These are phyloP conservation scores for Acrobasis consociella DNA, from an alignment of 2,888 invertebrate genomes.

Conservation along the genomic window DNA sequence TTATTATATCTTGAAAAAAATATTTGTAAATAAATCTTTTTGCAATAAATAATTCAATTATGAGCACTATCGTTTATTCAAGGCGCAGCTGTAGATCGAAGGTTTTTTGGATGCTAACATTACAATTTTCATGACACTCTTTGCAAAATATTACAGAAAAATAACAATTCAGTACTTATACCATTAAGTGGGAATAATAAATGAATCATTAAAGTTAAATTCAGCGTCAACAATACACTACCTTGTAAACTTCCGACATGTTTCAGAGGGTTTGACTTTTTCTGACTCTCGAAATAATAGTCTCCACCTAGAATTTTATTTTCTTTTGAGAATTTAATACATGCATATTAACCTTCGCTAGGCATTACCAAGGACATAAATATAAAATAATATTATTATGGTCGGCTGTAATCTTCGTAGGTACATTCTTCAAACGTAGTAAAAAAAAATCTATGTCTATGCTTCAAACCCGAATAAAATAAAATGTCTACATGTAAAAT, in stretches of 20 bases:
- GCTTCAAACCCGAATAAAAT: too few relatives aligned
- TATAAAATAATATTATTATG: too few relatives aligned
- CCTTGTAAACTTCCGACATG: conserved; percentile 2
- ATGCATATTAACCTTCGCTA: background rate
- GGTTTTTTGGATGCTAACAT: background rate
- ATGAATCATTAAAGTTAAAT: conserved; percentile 10
- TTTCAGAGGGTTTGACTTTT: conserved; percentile 2
- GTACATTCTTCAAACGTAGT: too few relatives aligned
- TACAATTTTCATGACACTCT: background rate
- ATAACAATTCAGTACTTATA: too few relatives aligned
- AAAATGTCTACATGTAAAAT: too few relatives aligned
- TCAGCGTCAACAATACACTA: conserved; percentile 16
- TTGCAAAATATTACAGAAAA: background rate
- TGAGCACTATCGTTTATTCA: too few relatives aligned
- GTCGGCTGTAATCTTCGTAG: too few relatives aligned
- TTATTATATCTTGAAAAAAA: too few relatives aligned
- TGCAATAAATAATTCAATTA: too few relatives aligned
- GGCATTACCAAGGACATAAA: background rate
- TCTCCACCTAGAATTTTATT: conserved; percentile 18
- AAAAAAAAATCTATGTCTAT: too few relatives aligned
- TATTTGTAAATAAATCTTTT: too few relatives aligned
- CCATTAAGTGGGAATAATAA: conserved; percentile 1
- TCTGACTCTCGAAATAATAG: conserved; percentile 10
- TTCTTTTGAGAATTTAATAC: conserved; percentile 7
- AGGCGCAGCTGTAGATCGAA: too few relatives aligned